These are phyloP conservation scores for Struthidea cinerea DNA, from an alignment of 2,113 vertebrate species.

Conservation along the genomic window DNA sequence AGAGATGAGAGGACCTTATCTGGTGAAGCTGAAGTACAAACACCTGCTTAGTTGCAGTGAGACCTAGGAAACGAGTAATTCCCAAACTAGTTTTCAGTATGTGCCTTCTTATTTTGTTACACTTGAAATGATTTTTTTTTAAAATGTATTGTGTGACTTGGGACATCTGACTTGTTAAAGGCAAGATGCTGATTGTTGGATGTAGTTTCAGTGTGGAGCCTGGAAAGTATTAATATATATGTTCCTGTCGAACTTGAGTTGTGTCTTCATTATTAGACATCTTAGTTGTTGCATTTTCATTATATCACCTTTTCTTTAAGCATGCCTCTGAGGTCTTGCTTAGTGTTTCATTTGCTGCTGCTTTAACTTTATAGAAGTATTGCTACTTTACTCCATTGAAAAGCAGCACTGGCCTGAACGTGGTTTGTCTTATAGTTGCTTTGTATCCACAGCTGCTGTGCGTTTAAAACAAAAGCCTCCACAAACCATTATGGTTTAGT, in stretches of 20 bases:
- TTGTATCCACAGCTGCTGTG: neutral
- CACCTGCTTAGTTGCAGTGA: neutral
- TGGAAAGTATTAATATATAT: neutral
- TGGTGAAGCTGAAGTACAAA: neutral
- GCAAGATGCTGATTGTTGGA: neutral
- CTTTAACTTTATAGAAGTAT: neutral
- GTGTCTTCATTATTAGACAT: neutral
- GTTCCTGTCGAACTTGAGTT: neutral
- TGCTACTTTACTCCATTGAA: neutral
- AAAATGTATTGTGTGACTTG: neutral
- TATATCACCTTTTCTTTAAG: neutral
- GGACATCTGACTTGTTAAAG: neutral
- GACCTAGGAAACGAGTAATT: neutral
- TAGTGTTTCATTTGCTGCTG: neutral
- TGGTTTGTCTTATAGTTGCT: neutral
- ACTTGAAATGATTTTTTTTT: neutral
- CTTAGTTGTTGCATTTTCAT: neutral
- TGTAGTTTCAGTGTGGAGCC: neutral
- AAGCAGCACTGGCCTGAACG: neutral
- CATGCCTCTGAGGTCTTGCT: neutral
- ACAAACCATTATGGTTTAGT: neutral
- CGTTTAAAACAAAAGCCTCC: neutral
- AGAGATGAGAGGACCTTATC: neutral
- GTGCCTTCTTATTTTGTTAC: neutral
- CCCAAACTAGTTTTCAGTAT: neutral